Evolutionary conservation across 2,797 vertebrate species (phyloP).

Genomic region (Anabas testudineus): DNA sequence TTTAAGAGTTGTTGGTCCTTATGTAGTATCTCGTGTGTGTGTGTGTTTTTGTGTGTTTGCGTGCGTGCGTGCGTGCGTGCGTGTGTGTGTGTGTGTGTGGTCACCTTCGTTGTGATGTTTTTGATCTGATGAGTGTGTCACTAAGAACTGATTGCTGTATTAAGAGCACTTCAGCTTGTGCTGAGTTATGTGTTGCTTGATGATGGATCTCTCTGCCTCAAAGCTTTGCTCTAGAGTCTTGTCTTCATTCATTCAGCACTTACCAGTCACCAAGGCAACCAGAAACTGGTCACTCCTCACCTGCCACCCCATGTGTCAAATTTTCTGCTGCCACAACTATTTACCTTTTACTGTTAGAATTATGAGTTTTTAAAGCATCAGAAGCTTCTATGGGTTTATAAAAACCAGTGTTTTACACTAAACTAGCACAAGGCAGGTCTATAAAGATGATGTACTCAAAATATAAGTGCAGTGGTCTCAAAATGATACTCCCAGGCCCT

Average conservation of each 20-base stretch:
- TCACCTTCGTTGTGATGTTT: too few species aligned
- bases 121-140: background rate
- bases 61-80: too few species aligned
- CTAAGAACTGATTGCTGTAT: background rate
- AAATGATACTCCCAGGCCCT: too few species aligned
- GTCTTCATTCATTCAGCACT: background rate
- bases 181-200: background rate
- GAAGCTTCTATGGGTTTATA: background rate
- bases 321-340: background rate
- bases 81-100: too few species aligned
- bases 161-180: slow-evolving; percentile 3
- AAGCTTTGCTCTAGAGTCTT: slow-evolving; percentile 29
- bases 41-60: slow-evolving; percentile 4
- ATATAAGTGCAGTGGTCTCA: too few species aligned
- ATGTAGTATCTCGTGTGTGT: background rate
- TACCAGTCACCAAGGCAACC: slow-evolving; percentile 2
- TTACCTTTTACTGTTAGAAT: background rate
- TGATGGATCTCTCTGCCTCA: background rate
- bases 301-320: background rate
- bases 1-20: background rate
- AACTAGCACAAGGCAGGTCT: too few species aligned
- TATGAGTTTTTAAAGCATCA: background rate
- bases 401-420: background rate
- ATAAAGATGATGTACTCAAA: too few species aligned
- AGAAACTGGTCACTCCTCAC: background rate